Conservation (phyloP, 2,113 vertebrate genomes). For the Nymphicus hollandicus region DNA sequence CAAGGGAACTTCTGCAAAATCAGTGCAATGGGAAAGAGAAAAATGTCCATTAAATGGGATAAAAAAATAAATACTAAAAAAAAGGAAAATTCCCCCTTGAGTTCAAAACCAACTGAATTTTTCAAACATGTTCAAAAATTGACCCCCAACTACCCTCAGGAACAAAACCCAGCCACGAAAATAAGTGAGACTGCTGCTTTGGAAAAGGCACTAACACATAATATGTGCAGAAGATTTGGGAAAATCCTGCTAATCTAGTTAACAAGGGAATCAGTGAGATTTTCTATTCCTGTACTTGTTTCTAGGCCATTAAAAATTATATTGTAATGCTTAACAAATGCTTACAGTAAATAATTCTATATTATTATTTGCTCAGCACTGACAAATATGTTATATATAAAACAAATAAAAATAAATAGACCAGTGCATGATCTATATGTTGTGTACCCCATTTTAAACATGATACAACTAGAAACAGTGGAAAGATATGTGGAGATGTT, state of each 20-base stretch:
- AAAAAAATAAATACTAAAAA: background rate
- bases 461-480: background rate
- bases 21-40: background rate
- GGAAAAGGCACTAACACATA: background rate
- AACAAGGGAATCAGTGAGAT: background rate
- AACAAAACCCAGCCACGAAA: background rate
- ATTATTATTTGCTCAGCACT: background rate
- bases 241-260: background rate
- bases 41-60: background rate
- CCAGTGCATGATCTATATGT: background rate
- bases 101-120: background rate
- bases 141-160: background rate
- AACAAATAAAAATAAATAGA: background rate
- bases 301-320: background rate
- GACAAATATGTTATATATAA: background rate
- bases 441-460: background rate
- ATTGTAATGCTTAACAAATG: background rate
- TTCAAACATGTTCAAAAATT: background rate
- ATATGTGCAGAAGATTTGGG: background rate
- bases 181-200: background rate
- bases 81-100: background rate
- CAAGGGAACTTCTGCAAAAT: background rate
- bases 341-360: background rate
- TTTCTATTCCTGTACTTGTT: background rate
- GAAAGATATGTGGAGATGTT: background rate